Percentiles rank a stretch among this genome's conserved stretches.
Conservation (phyloP, 92 coral and sea anemone genomes). For the Ricordea florida region DNA sequence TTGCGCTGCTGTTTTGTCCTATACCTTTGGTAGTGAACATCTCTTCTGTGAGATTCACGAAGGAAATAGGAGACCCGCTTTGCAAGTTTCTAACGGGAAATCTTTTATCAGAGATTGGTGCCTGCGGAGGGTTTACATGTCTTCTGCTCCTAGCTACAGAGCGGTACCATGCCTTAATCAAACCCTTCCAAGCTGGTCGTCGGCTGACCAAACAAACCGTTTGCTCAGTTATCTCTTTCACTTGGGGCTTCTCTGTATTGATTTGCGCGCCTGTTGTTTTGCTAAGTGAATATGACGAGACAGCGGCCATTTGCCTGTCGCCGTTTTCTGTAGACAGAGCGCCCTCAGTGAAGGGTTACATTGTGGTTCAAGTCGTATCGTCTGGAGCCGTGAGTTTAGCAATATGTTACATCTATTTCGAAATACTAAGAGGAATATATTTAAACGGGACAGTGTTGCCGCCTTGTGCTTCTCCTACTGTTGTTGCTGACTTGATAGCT, state of each 20-base stretch:
- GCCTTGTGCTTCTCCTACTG: neutral
- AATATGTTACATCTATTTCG: neutral
- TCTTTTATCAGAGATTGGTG: neutral
- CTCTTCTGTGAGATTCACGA: neutral
- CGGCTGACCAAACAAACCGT: neutral
- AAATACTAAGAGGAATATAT: neutral
- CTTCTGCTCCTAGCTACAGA: neutral
- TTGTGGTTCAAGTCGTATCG: neutral
- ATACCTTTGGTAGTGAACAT: neutral
- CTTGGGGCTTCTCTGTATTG: neutral
- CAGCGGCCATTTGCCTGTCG: neutral
- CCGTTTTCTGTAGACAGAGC: neutral
- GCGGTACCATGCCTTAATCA: neutral
- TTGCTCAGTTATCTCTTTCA: neutral
- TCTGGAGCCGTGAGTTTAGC: neutral
- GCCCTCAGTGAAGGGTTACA: neutral
- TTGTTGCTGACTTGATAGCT: neutral
- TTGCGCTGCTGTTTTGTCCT: constrained; percentile 7
- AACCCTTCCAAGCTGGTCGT: neutral
- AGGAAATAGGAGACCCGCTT: neutral
- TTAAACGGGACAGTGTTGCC: neutral
- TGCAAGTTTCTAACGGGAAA: neutral
- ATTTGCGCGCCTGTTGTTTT: neutral
- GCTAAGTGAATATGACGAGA: neutral
- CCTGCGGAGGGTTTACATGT: neutral